A percentile compares a stretch with the other conserved stretches of the same genome.
phyloP scores from a whole-genome alignment of 1,140 invertebrate genomes.

The Antheraea pernyi region DNA sequence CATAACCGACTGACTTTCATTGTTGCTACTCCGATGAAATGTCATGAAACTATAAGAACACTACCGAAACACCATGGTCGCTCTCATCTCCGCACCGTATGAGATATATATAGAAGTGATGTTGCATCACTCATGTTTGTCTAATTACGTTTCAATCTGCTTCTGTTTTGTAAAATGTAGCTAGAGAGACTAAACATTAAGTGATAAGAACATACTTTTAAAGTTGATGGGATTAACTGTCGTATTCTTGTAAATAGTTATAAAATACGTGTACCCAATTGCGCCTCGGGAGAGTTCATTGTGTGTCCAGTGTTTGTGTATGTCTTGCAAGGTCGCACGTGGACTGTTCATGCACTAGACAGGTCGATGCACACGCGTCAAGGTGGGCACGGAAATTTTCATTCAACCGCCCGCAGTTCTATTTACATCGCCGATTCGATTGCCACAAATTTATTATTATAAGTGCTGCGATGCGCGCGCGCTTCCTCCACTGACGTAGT shows the following conservation, averaged over 20 bases:
- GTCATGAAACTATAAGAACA: slow-evolving; percentile 32
- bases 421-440: slow-evolving; percentile 57
- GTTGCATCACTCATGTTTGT: slow-evolving; percentile 13
- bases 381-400: slow-evolving; percentile 69
- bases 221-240: not conserved
- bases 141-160: slow-evolving; percentile 11
- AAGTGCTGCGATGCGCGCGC: slow-evolving; percentile 56
- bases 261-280: slow-evolving; percentile 32
- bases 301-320: slow-evolving; percentile 51
- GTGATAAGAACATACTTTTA: not conserved
- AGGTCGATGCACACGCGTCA: slow-evolving; percentile 69
- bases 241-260: not conserved
- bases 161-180: slow-evolving; percentile 1
- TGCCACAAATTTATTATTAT: slow-evolving; percentile 54
- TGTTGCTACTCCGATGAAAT: slow-evolving; percentile 56
- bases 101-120: not conserved
- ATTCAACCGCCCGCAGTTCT: slow-evolving; percentile 63
- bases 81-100: not conserved
- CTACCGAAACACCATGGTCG: not conserved
- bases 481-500: slow-evolving; percentile 68
- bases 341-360: slow-evolving; percentile 58
- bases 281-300: slow-evolving; percentile 45
- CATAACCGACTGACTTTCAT: slow-evolving; percentile 51
- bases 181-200: not conserved
- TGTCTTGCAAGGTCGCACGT: slow-evolving; percentile 69